Evolutionary conservation across 2,888 invertebrate genomes (phyloP).

Genomic region (Lysandra coridon): DNA sequence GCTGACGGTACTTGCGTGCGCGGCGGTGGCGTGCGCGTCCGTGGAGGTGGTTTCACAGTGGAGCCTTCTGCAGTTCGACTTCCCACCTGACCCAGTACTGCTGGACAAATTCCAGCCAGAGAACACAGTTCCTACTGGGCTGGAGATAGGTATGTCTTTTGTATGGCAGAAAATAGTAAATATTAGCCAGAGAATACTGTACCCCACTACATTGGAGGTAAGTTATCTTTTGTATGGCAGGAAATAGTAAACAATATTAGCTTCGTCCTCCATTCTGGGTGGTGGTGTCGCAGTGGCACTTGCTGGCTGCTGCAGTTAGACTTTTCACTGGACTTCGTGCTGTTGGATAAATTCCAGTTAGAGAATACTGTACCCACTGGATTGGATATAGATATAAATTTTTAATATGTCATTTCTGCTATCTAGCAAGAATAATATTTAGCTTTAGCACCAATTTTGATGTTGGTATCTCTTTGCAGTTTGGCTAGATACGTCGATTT

Average conservation of each 20-base stretch:
- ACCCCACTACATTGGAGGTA: too few relatives aligned
- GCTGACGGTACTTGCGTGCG: slow-evolving; percentile 50
- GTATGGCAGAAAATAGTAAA: not conserved
- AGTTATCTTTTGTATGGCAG: too few relatives aligned
- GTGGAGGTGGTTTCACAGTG: slow-evolving; percentile 85
- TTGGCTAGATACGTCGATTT: too few relatives aligned
- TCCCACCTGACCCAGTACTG: slow-evolving; percentile 81
- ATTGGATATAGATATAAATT: slow-evolving; percentile 76
- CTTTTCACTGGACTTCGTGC: slow-evolving; percentile 82
- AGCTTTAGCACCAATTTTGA: too few relatives aligned
- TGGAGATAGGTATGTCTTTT: slow-evolving; percentile 76
- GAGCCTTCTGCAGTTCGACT: slow-evolving; percentile 84
- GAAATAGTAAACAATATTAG: too few relatives aligned
- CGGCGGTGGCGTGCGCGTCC: slow-evolving; percentile 63
- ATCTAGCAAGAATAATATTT: too few relatives aligned
- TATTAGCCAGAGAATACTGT: too few relatives aligned
- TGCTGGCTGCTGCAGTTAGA: slow-evolving; percentile 76
- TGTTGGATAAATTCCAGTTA: slow-evolving; percentile 82
- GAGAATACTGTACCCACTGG: slow-evolving; percentile 90
- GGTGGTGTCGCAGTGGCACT: slow-evolving; percentile 85
- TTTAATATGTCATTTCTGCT: too few relatives aligned
- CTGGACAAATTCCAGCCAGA: slow-evolving; percentile 84
- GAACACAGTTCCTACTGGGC: slow-evolving; percentile 88
- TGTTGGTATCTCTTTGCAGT: too few relatives aligned
- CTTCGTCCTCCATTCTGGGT: slow-evolving; percentile 52